Base-by-base conservation (phyloP, 53 echinoderm and acorn worm genomes). In the Apostichopus leukothele region DNA sequence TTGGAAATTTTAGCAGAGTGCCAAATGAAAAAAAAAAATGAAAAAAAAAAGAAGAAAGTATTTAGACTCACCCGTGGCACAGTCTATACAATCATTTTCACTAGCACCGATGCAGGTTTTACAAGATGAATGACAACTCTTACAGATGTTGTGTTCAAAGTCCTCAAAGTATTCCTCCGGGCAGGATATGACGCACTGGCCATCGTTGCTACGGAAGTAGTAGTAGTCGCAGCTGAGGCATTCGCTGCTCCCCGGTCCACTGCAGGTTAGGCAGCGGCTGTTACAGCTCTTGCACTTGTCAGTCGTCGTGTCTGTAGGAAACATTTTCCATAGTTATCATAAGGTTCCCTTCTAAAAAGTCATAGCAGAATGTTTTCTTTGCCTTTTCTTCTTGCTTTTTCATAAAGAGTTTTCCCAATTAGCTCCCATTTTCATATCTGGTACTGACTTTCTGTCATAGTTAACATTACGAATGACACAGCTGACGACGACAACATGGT, bases 221-320 rank as follows among this genome's bases (percentile, higher is more conserved):
- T 94, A 94, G 76, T 94, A 96, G 77, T 93, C 83, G 55, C 96
- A 96, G 16, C 86, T 89, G 61, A 90, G 89, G 68, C 98, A 97
- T 12, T 93, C 74, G 5, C 7, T 21, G 0, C 6, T 16, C 4
- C 39, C 86, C 0, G 88, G 74, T 6, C 98, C 98, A 9, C 52
- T 85, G 53, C 94, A 92, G 9, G 90, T 86, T 75, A 84, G 51
- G 52, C 94, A 94, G 73, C 60, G 76, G 4, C 76, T 63, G 61
- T 94, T 79, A 67, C 94, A 94, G 18, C 18, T 19, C 20, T 19
- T 18, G 18, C 71, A 71, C 1, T 1, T 57, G 57, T 5, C 10
- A 7, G 57, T 57, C 57, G 7, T 10, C 4, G 57, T 57, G 10
- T 57, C 57, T 57, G 57, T 57, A 39, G 39, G 39, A 39, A 39